Percentiles rank a stretch among this genome's conserved stretches.
phyloP scores from a whole-genome alignment of 2,888 invertebrate genomes.

The Agrotis puta region DNA sequence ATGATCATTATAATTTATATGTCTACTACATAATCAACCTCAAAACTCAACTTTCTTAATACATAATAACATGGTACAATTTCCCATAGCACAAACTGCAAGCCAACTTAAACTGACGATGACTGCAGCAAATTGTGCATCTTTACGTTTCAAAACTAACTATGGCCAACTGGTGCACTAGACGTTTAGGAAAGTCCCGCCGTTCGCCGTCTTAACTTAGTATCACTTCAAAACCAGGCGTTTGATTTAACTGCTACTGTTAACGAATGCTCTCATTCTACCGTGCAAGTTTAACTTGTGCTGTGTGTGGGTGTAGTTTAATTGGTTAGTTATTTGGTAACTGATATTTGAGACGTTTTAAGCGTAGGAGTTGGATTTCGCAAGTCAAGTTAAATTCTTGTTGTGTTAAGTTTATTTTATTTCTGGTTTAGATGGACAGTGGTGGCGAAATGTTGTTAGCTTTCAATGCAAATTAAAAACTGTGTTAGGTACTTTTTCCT shows the following conservation, averaged over 20 bases:
- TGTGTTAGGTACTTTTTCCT: too few species aligned
- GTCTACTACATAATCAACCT: too few species aligned
- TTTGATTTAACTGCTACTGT: conserved; percentile 70
- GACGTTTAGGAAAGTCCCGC: conserved; percentile 70
- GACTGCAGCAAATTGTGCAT: conserved; percentile 64
- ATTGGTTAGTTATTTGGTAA: conserved; percentile 45
- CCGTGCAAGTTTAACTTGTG: conserved; percentile 46
- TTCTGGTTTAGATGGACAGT: not conserved
- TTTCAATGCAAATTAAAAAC: not conserved
- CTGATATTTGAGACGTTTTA: conserved; percentile 21
- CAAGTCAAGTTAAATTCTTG: not conserved
- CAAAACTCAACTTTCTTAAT: not conserved
- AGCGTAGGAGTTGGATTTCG: not conserved
- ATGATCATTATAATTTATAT: not conserved
- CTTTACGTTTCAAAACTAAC: conserved; percentile 67
- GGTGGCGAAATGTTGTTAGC: not conserved
- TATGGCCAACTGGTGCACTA: conserved; percentile 67
- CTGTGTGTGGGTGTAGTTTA: conserved; percentile 32
- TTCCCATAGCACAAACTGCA: conserved; percentile 32
- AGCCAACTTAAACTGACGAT: conserved; percentile 57
- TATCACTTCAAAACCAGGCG: conserved; percentile 70
- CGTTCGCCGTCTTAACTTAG: conserved; percentile 69
- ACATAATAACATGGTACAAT: not conserved
- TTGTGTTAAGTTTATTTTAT: not conserved
- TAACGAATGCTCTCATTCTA: conserved; percentile 62